Evolutionary conservation across 1,140 invertebrate genomes (phyloP), one percentile per base, ranked within the genome.

Genomic region (Mycetomoellerius zeteki): DNA sequence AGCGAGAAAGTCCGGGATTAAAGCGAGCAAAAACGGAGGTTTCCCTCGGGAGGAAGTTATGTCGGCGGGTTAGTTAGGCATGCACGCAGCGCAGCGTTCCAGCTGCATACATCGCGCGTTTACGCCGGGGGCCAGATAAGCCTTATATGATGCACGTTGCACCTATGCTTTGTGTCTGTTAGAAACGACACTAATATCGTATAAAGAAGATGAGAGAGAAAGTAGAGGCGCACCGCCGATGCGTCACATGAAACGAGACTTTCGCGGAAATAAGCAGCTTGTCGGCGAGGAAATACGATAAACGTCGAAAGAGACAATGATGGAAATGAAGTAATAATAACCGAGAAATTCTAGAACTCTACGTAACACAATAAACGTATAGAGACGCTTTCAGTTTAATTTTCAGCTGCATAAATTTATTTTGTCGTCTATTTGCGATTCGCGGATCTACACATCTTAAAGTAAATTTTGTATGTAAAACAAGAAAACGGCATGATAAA

Each of bases 61-160:
- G 80, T 72, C 33, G 78, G 10, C 43, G 37, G 80, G 80, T 75
- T 84, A 84, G 69, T 84, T 84, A 84, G 69, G 80, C 80, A 84
- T 84, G 80, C 80, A 82, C 52, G 54, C 33, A 52, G 64, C 30
- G 37, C 80, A 52, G 19, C 80, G 80, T 82, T 82, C 80, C 67
- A 73, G 56, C 69, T 30, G 56, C 80, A 84, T 84, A 84, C 54
- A 84, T 84, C 30, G 80, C 69, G 69, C 71, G 80, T 84, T 58
- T 84, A 19, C 80, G 80, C 67, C 69, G 30, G n/a, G 54, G 69
- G 54, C 54, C 67, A 60, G 80, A 84, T 84, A 84, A 84, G 80
- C 69, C 80, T 75, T 8, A 52, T 52, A 84, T 30, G 37, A 60
- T 62, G 69, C 80, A 84, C 69, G 71, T 62, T 50, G 69, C 80